phyloP scores from a whole-genome alignment of 2,888 invertebrate genomes.

The Drosophila greeni region DNA sequence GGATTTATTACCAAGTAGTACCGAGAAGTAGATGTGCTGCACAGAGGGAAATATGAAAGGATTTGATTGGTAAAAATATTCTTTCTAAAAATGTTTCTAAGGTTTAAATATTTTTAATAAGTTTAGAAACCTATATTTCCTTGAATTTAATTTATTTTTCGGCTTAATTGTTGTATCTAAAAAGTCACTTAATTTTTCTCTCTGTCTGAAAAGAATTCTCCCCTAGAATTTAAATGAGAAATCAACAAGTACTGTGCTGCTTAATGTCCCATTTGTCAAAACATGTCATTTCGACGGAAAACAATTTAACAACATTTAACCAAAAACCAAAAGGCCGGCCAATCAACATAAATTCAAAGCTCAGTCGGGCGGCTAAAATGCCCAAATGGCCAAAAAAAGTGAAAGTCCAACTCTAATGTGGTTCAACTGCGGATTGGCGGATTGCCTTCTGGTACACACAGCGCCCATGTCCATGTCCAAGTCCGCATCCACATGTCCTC shows the following conservation, averaged over 20 bases:
- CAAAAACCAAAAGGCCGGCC: conserved; percentile 54
- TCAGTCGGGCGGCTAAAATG: conserved; percentile 53
- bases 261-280: conserved; percentile 63
- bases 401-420: conserved; percentile 65
- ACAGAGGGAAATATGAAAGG: not conserved
- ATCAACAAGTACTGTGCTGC: conserved; percentile 22
- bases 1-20: conserved; percentile 28
- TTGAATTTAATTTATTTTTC: not conserved
- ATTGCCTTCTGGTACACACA: conserved; percentile 45
- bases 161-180: no score
- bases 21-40: not conserved
- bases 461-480: conserved; percentile 28
- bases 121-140: not conserved
- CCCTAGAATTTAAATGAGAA: conserved; percentile 26
- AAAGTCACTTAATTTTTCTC: not conserved
- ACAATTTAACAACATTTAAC: conserved; percentile 71
- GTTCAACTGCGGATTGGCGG: conserved; percentile 33
- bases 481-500: conserved; percentile 33
- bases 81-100: not conserved
- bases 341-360: conserved; percentile 73
- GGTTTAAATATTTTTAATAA: not conserved
- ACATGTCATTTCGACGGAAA: conserved; percentile 70
- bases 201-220: not conserved
- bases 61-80: not conserved
- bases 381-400: conserved; percentile 71